Percentiles rank a stretch among this genome's conserved stretches.
phyloP scores from a whole-genome alignment of 1,140 invertebrate genomes.

The Zelostemma sp. region DNA sequence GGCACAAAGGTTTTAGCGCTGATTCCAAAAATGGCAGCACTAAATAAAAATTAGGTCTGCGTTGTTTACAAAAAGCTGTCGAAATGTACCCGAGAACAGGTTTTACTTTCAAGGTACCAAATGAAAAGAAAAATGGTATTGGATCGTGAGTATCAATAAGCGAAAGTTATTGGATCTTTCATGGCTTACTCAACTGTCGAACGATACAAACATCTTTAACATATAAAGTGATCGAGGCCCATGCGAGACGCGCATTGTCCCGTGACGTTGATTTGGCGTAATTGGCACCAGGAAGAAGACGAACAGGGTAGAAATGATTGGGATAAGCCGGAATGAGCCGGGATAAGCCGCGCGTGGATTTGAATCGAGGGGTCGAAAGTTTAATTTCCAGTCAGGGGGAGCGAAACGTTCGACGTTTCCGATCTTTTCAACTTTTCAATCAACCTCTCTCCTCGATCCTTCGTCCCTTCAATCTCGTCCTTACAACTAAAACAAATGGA shows the following conservation, averaged over 20 bases:
- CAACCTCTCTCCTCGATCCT: background rate
- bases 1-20: too few relatives aligned
- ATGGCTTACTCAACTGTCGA: background rate
- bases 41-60: too few relatives aligned
- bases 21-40: too few relatives aligned
- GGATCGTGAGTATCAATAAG: too few relatives aligned
- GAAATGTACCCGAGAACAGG: too few relatives aligned
- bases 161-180: background rate
- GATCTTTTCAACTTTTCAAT: slow-evolving; percentile 23
- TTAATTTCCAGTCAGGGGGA: slow-evolving; percentile 32
- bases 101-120: too few relatives aligned
- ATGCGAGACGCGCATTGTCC: slow-evolving; percentile 51
- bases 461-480: slow-evolving; percentile 16
- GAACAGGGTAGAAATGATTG: slow-evolving; percentile 67
- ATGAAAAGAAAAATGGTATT: background rate
- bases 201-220: background rate
- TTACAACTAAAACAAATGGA: slow-evolving; percentile 1
- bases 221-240: background rate
- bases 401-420: slow-evolving; percentile 10
- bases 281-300: slow-evolving; percentile 67
- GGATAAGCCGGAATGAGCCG: slow-evolving; percentile 69
- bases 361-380: slow-evolving; percentile 29
- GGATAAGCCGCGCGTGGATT: slow-evolving; percentile 67
- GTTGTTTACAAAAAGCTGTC: too few relatives aligned
- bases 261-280: slow-evolving; percentile 69